Evolutionary conservation across 2,797 vertebrate species (phyloP).

Genomic region (Macropus fuliginosus): DNA sequence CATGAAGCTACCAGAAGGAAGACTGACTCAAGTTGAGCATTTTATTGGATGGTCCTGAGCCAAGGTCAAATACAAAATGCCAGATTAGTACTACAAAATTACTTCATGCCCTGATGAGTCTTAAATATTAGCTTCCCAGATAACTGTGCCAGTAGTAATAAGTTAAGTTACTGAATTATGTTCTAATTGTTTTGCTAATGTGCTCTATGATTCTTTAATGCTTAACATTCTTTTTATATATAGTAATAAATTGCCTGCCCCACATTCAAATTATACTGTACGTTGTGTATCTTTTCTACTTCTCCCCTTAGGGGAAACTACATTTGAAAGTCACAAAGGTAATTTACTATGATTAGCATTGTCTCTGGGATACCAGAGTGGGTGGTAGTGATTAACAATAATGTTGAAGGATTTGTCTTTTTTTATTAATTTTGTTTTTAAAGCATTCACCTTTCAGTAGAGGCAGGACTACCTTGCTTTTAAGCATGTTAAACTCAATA

Average conservation of each 20-base stretch:
- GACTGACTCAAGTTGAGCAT: not conserved
- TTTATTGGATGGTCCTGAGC: not conserved
- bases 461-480: not conserved
- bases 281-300: not conserved
- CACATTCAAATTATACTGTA: not conserved
- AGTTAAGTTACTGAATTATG: not conserved
- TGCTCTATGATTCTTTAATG: not conserved
- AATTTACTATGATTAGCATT: not conserved
- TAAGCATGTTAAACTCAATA: not conserved
- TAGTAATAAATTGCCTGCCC: not conserved
- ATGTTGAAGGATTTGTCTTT: not conserved
- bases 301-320: not conserved
- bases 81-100: not conserved
- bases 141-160: not conserved
- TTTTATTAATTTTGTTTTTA: not conserved
- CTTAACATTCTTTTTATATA: not conserved
- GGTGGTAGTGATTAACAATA: not conserved
- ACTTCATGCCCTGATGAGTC: not conserved
- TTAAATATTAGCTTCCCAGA: not conserved
- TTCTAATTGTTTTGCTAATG: not conserved
- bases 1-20: not conserved
- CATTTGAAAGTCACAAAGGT: not conserved
- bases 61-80: not conserved
- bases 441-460: not conserved
- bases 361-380: not conserved